These are phyloP conservation scores for Enteromius fasciolatus DNA, from an alignment of 2,797 vertebrate species.

Conservation along the genomic window DNA sequence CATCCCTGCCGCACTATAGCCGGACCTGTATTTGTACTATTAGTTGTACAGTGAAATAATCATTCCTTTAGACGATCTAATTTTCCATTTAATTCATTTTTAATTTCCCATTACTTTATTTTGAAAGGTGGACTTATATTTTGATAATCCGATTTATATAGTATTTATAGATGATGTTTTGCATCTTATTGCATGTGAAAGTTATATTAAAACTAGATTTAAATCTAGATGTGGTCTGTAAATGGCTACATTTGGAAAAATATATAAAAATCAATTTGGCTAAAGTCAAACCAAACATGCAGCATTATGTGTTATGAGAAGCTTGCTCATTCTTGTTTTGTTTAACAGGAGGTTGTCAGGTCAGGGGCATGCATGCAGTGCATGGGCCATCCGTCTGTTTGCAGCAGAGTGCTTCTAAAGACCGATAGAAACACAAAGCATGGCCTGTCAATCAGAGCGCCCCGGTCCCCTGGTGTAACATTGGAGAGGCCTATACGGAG, in stretches of 20 bases:
- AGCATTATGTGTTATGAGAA: conserved; percentile 12
- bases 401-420: conserved; percentile 33
- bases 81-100: not conserved
- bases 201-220: not conserved
- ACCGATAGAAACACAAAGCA: conserved; percentile 48
- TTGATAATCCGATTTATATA: not conserved
- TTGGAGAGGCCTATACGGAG: conserved; percentile 38
- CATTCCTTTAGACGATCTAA: not conserved
- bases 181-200: not conserved
- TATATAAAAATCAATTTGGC: not conserved
- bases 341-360: conserved; percentile 30
- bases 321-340: conserved; percentile 30
- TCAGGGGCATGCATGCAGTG: conserved; percentile 40
- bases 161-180: not conserved
- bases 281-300: conserved; percentile 20
- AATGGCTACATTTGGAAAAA: not conserved
- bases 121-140: not conserved
- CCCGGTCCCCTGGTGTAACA: conserved; percentile 16
- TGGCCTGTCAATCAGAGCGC: conserved; percentile 51
- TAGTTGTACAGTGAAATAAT: not conserved
- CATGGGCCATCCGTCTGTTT: conserved; percentile 44
- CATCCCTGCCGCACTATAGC: not conserved
- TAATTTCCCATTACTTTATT: not conserved
- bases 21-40: not conserved
- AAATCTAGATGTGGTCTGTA: not conserved